phyloP scores from a whole-genome alignment of 2,113 vertebrate genomes.

The Monarcha castaneiventris region DNA sequence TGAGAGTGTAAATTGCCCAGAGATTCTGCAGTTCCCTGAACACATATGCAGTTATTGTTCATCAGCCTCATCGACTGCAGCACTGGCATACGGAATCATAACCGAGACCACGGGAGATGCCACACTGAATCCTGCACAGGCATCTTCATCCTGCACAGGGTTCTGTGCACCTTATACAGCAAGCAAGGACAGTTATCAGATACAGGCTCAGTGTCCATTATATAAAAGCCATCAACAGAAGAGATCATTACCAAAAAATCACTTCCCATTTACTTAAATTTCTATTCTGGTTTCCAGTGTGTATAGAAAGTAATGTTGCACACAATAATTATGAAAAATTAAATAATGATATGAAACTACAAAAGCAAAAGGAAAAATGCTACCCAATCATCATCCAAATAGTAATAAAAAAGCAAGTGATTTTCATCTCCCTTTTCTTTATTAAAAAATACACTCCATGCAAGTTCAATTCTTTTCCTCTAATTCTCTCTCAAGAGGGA shows the following conservation, averaged over 20 bases:
- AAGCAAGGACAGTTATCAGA: not conserved
- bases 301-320: not conserved
- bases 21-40: not conserved
- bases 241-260: not conserved
- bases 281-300: not conserved
- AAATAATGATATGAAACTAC: not conserved
- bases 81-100: not conserved
- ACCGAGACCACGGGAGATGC: not conserved
- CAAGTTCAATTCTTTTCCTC: not conserved
- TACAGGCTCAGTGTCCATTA: not conserved
- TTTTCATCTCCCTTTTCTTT: not conserved
- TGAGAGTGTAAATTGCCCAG: not conserved
- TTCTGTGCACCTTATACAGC: not conserved
- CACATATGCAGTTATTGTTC: not conserved
- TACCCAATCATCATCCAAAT: not conserved
- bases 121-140: not conserved
- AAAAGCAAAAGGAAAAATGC: not conserved
- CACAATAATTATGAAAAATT: not conserved
- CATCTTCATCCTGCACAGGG: not conserved
- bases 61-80: not conserved
- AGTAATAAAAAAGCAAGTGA: not conserved
- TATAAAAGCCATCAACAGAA: not conserved
- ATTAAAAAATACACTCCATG: not conserved
- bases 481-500: slow-evolving; percentile 5
- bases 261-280: not conserved